Percentiles rank a stretch among this genome's conserved stretches.
Evolutionary conservation across 2,888 invertebrate species (phyloP).

Genomic region (Aphidius colemani): DNA sequence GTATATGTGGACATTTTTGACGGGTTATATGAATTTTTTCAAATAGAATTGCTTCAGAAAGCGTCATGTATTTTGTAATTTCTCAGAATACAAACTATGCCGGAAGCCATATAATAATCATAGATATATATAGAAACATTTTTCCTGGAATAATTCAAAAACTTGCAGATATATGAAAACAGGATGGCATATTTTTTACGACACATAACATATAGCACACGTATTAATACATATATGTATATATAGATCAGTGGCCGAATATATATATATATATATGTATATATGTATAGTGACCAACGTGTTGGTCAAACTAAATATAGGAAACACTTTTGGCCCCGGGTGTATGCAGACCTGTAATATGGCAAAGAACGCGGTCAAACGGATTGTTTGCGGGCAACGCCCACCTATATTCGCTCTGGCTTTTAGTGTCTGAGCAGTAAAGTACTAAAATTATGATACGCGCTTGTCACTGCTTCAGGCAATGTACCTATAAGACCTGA

Average conservation of each 20-base stretch:
- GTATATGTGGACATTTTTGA: too few relatives aligned
- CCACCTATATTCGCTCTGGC: constrained; percentile 51
- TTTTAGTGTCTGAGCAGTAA: constrained; percentile 55
- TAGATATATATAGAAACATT: too few relatives aligned
- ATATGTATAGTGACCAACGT: constrained; percentile 23
- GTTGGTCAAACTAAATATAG: constrained; percentile 44
- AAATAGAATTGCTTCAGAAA: too few relatives aligned
- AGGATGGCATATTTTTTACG: too few relatives aligned
- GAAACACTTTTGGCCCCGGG: constrained; percentile 42
- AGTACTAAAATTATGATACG: constrained; percentile 57
- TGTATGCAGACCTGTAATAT: constrained; percentile 37
- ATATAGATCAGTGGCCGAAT: not conserved
- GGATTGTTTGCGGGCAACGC: constrained; percentile 58
- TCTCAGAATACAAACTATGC: too few relatives aligned
- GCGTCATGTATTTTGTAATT: too few relatives aligned
- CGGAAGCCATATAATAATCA: too few relatives aligned
- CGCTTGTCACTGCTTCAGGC: constrained; percentile 55
- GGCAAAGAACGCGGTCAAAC: constrained; percentile 50
- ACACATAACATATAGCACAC: too few relatives aligned
- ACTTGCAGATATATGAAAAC: too few relatives aligned
- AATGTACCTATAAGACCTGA: constrained; percentile 34
- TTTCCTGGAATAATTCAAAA: too few relatives aligned
- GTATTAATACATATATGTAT: too few relatives aligned
- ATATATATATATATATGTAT: constrained; percentile 1
- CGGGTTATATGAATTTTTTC: too few relatives aligned